Percentiles rank a stretch among this genome's conserved stretches.
Evolutionary conservation across 1,140 invertebrate species (phyloP).

Genomic region (Drosophila aff.): DNA sequence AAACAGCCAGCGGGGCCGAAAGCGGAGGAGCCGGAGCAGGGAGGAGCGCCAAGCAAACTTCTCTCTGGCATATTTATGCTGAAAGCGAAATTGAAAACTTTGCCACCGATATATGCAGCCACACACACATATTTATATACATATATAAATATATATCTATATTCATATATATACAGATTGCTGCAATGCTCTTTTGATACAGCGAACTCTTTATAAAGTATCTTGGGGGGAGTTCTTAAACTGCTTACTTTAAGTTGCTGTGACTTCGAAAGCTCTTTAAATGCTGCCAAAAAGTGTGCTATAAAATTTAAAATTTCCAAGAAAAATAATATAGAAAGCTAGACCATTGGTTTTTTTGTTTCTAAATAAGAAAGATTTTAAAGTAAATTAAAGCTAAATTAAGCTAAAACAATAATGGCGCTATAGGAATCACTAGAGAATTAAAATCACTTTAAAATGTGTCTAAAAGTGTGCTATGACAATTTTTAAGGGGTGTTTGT

Average conservation of each 20-base stretch:
- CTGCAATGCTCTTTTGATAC: constrained; percentile 4
- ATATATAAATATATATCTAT: neutral
- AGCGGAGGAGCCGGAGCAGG: neutral
- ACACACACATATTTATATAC: constrained; percentile 9
- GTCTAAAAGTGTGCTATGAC: too few species aligned
- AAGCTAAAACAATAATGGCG: too few species aligned
- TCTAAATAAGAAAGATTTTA: too few species aligned
- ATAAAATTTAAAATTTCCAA: neutral
- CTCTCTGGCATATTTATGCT: constrained; percentile 74
- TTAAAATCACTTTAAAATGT: too few species aligned
- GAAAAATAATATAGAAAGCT: too few species aligned
- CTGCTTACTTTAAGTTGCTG: neutral
- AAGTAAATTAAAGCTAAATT: too few species aligned
- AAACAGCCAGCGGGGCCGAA: constrained; percentile 42
- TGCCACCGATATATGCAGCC: constrained; percentile 62
- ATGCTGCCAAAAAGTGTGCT: neutral
- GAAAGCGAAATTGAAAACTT: constrained; percentile 83
- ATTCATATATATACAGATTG: constrained; percentile 16
- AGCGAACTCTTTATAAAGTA: neutral
- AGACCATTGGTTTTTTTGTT: too few species aligned
- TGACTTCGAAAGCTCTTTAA: neutral
- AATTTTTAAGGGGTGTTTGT: too few species aligned
- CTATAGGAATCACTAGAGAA: too few species aligned
- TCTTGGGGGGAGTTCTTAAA: neutral
- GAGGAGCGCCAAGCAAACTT: constrained; percentile 44